These are phyloP conservation scores for Hybos culiciformis DNA, from an alignment of 2,888 invertebrate genomes.

Conservation along the genomic window DNA sequence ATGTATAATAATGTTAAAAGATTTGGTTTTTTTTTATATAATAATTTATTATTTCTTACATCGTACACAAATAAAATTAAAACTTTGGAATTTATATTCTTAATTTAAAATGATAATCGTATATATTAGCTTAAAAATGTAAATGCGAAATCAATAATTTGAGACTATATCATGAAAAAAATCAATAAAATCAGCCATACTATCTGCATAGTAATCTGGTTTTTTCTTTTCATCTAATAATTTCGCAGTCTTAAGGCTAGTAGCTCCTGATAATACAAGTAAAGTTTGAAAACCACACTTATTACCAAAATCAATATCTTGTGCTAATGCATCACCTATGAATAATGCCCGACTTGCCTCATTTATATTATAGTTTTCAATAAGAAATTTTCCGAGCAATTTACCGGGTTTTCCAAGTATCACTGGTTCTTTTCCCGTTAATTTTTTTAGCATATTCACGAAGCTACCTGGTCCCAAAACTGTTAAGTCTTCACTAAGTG, in stretches of 20 bases:
- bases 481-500: constrained; percentile 9
- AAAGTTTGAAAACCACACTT: constrained; percentile 55
- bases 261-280: constrained; percentile 48
- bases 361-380: constrained; percentile 33
- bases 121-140: too few species aligned
- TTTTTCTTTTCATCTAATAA: constrained; percentile 17
- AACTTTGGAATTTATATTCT: too few species aligned
- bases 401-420: constrained; percentile 37
- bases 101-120: too few species aligned
- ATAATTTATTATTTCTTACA: too few species aligned
- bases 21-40: too few species aligned
- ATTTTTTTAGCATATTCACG: constrained; percentile 20
- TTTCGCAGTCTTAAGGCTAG: constrained; percentile 18
- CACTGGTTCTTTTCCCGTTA: constrained; percentile 28
- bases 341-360: constrained; percentile 58
- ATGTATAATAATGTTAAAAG: too few species aligned
- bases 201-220: constrained; percentile 30
- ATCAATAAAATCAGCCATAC: constrained; percentile 24
- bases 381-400: constrained; percentile 28
- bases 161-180: constrained; percentile 19
- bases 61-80: too few species aligned
- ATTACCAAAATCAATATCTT: constrained; percentile 63
- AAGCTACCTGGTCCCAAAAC: constrained; percentile 21
- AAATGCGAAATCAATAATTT: too few species aligned
- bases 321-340: constrained; percentile 70